phyloP scores from a whole-genome alignment of 1,140 invertebrate genomes.

The Helicorthomorpha holstii region DNA sequence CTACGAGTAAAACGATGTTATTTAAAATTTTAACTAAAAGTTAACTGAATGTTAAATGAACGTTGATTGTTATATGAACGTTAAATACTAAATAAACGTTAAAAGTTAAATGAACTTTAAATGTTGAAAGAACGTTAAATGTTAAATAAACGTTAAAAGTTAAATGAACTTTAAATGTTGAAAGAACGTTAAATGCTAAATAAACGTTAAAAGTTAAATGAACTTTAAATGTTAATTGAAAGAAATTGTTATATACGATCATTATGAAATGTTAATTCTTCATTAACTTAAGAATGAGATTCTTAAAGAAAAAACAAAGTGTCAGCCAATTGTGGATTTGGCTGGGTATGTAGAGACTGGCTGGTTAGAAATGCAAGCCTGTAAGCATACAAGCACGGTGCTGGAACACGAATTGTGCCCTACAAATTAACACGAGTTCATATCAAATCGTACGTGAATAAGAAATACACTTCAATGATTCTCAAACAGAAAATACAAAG shows the following conservation, averaged over 20 bases:
- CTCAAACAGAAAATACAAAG: too few relatives aligned
- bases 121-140: neutral
- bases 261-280: too few relatives aligned
- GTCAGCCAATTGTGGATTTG: neutral
- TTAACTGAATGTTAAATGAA: neutral
- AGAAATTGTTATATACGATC: too few relatives aligned
- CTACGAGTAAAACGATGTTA: too few relatives aligned
- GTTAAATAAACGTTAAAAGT: neutral
- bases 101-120: neutral
- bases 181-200: neutral
- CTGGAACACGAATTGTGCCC: conserved; percentile 3
- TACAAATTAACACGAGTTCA: neutral
- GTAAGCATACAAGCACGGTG: conserved; percentile 6
- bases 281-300: too few relatives aligned
- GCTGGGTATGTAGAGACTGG: neutral
- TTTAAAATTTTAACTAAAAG: too few relatives aligned
- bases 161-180: neutral
- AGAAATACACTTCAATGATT: too few relatives aligned
- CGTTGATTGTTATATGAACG: neutral
- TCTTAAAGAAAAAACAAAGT: conserved; percentile 5
- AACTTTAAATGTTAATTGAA: neutral
- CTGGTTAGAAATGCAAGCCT: conserved; percentile 4
- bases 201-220: neutral
- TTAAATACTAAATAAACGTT: neutral
- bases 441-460: too few relatives aligned